A percentile compares a stretch with the other conserved stretches of the same genome.
Evolutionary conservation across 37 sponge, comb jelly and placozoan species (phyloP).

Genomic region (Chondrilla cf. caribensis): DNA sequence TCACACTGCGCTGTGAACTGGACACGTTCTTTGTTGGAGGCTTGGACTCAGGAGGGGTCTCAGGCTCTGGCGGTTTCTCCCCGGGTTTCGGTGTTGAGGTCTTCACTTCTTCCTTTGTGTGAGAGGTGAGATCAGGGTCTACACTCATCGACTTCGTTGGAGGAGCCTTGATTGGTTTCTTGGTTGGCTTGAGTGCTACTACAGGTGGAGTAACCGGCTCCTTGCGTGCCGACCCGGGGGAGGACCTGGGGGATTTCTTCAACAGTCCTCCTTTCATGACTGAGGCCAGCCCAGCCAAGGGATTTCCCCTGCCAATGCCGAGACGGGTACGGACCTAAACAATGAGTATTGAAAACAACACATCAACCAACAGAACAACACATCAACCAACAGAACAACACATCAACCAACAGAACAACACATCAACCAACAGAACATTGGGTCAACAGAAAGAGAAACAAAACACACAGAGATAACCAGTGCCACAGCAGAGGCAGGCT

Average conservation of each 20-base stretch:
- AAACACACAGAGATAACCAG: no score
- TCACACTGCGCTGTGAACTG: background rate
- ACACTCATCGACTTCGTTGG: background rate
- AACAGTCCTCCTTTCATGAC: slow-evolving; percentile 28
- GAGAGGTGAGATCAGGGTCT: background rate
- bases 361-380: no score
- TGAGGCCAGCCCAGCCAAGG: slow-evolving; percentile 60
- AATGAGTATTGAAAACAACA: background rate
- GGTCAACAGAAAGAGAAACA: no score
- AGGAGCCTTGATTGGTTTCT: slow-evolving; percentile 25
- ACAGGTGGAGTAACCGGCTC: background rate
- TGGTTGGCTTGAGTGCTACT: slow-evolving; percentile 31
- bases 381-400: no score
- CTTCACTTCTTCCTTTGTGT: background rate
- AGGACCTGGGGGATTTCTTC: background rate
- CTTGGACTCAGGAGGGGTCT: background rate
- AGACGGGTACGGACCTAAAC: slow-evolving; percentile 5
- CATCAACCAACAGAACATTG: no score
- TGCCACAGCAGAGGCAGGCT: no score
- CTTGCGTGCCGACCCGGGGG: slow-evolving; percentile 5
- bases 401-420: no score
- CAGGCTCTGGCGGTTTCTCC: background rate
- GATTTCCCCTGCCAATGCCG: slow-evolving; percentile 26
- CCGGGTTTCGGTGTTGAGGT: slow-evolving; percentile 4
- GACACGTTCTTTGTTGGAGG: background rate